Evolutionary conservation across 2,797 vertebrate genomes (phyloP).

Genomic region (Brotogeris chrysoptera): DNA sequence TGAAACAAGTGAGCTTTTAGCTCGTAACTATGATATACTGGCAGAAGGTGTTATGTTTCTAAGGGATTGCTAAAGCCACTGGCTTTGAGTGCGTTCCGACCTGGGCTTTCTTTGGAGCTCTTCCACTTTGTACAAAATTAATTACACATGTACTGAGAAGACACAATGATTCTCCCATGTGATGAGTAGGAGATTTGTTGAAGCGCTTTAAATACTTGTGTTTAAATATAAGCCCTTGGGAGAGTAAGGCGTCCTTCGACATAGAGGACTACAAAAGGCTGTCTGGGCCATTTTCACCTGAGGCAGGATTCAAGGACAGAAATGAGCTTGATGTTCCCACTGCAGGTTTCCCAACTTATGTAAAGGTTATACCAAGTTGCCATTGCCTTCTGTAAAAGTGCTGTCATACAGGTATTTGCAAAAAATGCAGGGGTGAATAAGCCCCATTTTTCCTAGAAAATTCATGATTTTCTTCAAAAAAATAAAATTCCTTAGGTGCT

Average conservation of each 20-base stretch:
- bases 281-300: neutral
- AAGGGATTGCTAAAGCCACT: neutral
- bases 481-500: neutral
- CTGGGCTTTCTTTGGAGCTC: slow-evolving; percentile 31
- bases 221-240: neutral
- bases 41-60: slow-evolving; percentile 7
- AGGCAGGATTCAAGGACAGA: neutral
- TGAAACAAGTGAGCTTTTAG: neutral
- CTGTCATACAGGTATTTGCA: neutral
- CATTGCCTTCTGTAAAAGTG: neutral
- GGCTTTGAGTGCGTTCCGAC: neutral
- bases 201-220: neutral
- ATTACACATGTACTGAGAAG: neutral
- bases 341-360: neutral
- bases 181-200: neutral
- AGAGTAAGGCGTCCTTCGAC: neutral
- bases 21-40: neutral
- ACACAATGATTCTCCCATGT: neutral
- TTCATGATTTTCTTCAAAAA: neutral
- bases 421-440: neutral
- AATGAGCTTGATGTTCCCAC: neutral
- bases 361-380: neutral
- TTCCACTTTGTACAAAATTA: slow-evolving; percentile 44
- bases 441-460: neutral
- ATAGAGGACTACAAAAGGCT: rapidly evolving